Evolutionary conservation across 2,113 vertebrate species (phyloP).

Genomic region (Eidolon helvum): DNA sequence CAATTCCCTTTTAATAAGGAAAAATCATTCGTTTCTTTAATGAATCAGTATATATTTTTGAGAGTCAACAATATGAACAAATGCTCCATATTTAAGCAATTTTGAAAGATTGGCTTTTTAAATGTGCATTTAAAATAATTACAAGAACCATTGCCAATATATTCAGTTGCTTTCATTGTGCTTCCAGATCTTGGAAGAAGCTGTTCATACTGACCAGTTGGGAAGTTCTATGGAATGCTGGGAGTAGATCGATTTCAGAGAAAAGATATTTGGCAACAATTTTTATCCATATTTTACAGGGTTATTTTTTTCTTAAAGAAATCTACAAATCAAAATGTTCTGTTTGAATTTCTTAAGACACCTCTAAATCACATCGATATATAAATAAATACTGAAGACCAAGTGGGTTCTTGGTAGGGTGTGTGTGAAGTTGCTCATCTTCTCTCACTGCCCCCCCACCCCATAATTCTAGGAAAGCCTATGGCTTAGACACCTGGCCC

Average conservation of each 20-base stretch:
- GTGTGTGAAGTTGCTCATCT: neutral
- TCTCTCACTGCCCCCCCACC: neutral
- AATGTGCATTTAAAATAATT: constrained; percentile 19
- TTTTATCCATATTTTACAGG: neutral
- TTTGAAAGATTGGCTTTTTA: constrained; percentile 46
- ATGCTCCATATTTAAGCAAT: constrained; percentile 40
- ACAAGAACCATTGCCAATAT: constrained; percentile 5
- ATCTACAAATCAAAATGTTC: neutral
- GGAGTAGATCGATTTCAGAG: neutral
- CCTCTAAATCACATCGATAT: neutral
- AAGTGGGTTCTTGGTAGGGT: neutral
- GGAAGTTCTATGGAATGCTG: neutral
- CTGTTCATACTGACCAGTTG: neutral
- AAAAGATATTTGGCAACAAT: neutral
- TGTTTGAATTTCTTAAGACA: neutral
- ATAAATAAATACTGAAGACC: neutral
- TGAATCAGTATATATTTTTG: neutral
- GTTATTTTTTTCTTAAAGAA: constrained; percentile 30
- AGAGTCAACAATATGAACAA: neutral
- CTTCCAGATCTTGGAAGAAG: constrained; percentile 21
- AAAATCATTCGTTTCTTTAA: neutral
- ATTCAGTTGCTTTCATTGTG: neutral
- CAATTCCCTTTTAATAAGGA: neutral
- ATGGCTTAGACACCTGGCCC: neutral
- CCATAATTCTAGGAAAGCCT: neutral